phyloP scores from a whole-genome alignment of 2,888 invertebrate species.

The Erebia palarica region DNA sequence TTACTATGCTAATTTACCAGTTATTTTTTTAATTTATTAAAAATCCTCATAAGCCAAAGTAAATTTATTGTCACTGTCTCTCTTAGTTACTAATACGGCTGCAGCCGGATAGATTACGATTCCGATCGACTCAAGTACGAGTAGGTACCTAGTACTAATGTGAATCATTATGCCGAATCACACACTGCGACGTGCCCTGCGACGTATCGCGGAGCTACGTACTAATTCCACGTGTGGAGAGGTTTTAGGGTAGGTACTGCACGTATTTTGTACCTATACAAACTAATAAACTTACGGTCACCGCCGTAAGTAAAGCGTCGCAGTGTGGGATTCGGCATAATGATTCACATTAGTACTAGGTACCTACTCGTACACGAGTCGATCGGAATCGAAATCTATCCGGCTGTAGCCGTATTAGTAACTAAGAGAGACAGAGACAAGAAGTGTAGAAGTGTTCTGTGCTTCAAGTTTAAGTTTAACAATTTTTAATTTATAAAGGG shows the following conservation, averaged over 20 bases:
- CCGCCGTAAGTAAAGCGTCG: too few relatives aligned
- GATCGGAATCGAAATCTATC: neutral
- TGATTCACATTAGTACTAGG: neutral
- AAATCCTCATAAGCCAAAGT: conserved; percentile 75
- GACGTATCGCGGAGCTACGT: too few relatives aligned
- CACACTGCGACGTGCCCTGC: too few relatives aligned
- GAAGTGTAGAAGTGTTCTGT: neutral
- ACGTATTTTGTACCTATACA: too few relatives aligned
- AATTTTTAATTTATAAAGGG: neutral
- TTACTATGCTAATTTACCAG: conserved; percentile 25
- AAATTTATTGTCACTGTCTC: conserved; percentile 46
- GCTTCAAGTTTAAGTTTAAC: neutral
- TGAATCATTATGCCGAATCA: too few relatives aligned
- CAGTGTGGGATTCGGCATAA: too few relatives aligned
- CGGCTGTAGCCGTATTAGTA: conserved; percentile 6
- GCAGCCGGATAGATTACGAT: neutral
- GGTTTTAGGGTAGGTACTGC: too few relatives aligned
- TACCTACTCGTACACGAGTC: neutral
- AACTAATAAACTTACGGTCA: too few relatives aligned
- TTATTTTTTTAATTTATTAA: conserved; percentile 25
- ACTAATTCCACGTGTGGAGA: too few relatives aligned
- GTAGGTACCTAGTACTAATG: neutral
- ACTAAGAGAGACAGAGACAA: conserved; percentile 31
- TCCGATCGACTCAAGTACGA: neutral
- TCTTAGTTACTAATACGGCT: conserved; percentile 17